Conservation (phyloP, 2,888 invertebrate species). For the Rhagonycha fulva region DNA sequence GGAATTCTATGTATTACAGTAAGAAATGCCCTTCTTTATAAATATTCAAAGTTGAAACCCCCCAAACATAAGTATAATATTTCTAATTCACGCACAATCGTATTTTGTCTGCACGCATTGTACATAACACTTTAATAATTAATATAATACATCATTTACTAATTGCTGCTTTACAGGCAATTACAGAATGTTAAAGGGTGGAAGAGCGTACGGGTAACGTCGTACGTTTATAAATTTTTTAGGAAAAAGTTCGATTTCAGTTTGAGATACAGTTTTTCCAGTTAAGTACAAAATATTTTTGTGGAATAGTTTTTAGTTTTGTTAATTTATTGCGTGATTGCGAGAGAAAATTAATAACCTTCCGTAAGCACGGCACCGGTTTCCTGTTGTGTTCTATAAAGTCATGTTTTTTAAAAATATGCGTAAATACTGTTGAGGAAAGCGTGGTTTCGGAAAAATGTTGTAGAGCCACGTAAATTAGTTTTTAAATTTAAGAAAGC, state of each 20-base stretch:
- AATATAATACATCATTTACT: conserved; percentile 17
- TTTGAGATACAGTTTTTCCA: background rate
- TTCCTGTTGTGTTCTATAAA: background rate
- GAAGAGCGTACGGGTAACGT: background rate
- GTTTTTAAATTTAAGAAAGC: background rate
- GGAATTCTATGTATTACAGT: background rate
- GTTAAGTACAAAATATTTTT: background rate
- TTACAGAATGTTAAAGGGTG: conserved; percentile 9
- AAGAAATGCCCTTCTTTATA: background rate
- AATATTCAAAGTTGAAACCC: conserved; percentile 12
- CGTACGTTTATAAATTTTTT: background rate
- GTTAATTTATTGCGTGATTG: conserved; percentile 12
- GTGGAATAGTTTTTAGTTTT: background rate
- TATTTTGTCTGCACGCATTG: conserved; percentile 19
- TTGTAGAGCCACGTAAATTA: background rate
- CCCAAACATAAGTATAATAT: conserved; percentile 5
- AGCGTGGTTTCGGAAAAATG: background rate
- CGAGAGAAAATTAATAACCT: conserved; percentile 7
- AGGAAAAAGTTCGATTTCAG: background rate
- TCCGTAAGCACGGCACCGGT: background rate
- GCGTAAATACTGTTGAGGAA: background rate
- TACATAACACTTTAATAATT: conserved; percentile 21
- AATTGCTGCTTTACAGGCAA: conserved; percentile 16
- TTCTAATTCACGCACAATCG: conserved; percentile 19
- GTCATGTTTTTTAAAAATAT: background rate